Conservation (phyloP, 2,888 invertebrate species). For the Therioaphis trifolii region DNA sequence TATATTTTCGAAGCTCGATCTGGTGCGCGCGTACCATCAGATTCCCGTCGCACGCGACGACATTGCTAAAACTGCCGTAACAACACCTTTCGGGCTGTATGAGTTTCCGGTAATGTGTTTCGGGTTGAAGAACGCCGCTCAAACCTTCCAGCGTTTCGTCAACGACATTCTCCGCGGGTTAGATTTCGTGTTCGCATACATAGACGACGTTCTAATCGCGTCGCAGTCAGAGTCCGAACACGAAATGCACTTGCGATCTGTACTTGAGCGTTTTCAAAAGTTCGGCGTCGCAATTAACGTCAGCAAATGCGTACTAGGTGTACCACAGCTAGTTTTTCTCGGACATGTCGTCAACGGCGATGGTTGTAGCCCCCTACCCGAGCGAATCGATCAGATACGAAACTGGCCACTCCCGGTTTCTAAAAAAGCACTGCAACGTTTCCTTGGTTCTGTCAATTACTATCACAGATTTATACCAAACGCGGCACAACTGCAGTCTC, state of each 20-base stretch:
- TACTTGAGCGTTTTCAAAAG: conserved; percentile 65
- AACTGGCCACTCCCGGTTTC: conserved; percentile 64
- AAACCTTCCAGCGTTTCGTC: conserved; percentile 66
- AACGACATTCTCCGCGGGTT: conserved; percentile 64
- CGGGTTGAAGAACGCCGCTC: conserved; percentile 65
- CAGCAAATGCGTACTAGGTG: conserved; percentile 67
- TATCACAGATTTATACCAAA: conserved; percentile 67
- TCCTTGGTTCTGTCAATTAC: conserved; percentile 63
- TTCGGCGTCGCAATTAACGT: conserved; percentile 67
- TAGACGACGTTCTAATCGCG: conserved; percentile 66
- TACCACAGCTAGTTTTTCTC: conserved; percentile 67
- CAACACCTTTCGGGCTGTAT: conserved; percentile 66
- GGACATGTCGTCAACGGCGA: conserved; percentile 65
- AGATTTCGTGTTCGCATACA: conserved; percentile 64
- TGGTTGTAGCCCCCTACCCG: conserved; percentile 67
- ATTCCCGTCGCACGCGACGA: conserved; percentile 66
- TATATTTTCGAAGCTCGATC: conserved; percentile 65
- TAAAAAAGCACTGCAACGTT: conserved; percentile 55
- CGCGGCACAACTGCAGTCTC: conserved; percentile 64
- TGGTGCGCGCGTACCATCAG: conserved; percentile 68
- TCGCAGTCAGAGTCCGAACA: conserved; percentile 65
- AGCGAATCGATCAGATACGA: conserved; percentile 67
- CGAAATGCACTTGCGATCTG: conserved; percentile 59
- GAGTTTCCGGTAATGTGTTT: conserved; percentile 66
- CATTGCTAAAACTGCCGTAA: conserved; percentile 67